Conservation (phyloP, 37 sponge, comb jelly and placozoan species). For the Agelas oroides region DNA sequence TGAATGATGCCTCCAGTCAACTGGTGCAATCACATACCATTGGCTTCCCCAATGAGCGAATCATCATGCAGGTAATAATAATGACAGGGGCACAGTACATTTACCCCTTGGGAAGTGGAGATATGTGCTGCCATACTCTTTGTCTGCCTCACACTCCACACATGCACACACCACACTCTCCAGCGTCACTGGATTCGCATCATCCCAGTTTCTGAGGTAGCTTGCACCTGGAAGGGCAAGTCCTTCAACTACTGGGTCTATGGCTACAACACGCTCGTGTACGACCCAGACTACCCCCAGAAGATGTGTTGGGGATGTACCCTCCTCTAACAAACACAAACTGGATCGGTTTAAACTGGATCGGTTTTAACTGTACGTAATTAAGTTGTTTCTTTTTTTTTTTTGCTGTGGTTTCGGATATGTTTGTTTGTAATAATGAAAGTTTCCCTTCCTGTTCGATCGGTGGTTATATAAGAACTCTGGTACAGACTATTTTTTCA, state of each 20-base stretch:
- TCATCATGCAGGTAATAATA: constrained; percentile 64
- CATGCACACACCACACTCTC: neutral
- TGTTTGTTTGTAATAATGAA: neutral
- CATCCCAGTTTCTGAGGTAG: constrained; percentile 69
- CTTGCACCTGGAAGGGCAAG: constrained; percentile 41
- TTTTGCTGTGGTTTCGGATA: neutral
- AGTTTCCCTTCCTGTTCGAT: too few species aligned
- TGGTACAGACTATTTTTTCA: too few species aligned
- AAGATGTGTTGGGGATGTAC: constrained; percentile 82
- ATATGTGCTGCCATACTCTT: too few species aligned
- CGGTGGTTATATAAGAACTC: too few species aligned
- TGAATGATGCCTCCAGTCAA: constrained; percentile 71
- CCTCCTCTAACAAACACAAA: constrained; percentile 61
- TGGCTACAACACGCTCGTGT: constrained; percentile 53
- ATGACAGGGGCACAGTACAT: neutral
- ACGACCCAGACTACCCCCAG: constrained; percentile 78
- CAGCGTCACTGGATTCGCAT: constrained; percentile 78
- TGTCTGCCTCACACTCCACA: neutral
- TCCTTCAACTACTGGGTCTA: constrained; percentile 71
- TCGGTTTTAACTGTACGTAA: too few species aligned
- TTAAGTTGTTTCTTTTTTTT: neutral
- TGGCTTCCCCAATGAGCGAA: constrained; percentile 55
- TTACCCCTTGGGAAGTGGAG: neutral
- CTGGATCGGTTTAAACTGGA: too few species aligned
- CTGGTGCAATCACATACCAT: constrained; percentile 59